Percentiles rank a stretch among this genome's conserved stretches.
Evolutionary conservation across 2,113 vertebrate genomes (phyloP).

Genomic region (Scalopus aquaticus): DNA sequence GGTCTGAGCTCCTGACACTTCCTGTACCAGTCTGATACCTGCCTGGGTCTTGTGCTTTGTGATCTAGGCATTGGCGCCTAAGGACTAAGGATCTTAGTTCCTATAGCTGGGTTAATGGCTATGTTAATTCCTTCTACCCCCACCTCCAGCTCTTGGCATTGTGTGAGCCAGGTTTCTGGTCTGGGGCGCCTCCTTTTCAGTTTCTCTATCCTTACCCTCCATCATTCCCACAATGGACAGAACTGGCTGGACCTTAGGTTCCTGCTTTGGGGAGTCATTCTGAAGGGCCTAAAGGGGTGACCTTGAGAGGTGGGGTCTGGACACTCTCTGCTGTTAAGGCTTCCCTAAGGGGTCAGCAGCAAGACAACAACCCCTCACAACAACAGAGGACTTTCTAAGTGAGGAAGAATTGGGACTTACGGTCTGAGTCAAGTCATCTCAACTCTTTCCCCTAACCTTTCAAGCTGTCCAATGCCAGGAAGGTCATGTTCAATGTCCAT

Average conservation of each 20-base stretch:
- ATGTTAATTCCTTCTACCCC: no score
- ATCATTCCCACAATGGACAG: neutral
- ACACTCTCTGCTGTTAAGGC: neutral
- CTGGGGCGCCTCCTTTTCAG: no score
- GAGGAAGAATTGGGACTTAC: neutral
- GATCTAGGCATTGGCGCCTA: no score
- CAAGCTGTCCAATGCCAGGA: neutral
- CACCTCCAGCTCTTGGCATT: no score
- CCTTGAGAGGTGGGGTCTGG: neutral
- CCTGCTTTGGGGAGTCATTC: neutral
- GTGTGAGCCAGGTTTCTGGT: no score
- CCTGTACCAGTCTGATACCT: no score
- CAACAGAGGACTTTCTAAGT: neutral
- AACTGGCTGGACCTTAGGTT: no score
- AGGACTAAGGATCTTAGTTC: no score
- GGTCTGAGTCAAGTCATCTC: neutral
- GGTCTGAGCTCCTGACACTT: no score
- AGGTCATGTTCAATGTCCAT: neutral
- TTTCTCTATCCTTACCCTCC: no score
- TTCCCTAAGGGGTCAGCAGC: neutral
- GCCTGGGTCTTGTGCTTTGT: no score
- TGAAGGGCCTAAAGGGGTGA: neutral
- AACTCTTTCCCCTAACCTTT: neutral
- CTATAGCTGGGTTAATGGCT: no score
- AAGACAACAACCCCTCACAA: neutral